Evolutionary conservation across 2,888 invertebrate genomes (phyloP), one percentile per base, ranked within the genome.

Genomic region (Aphrophora alni): DNA sequence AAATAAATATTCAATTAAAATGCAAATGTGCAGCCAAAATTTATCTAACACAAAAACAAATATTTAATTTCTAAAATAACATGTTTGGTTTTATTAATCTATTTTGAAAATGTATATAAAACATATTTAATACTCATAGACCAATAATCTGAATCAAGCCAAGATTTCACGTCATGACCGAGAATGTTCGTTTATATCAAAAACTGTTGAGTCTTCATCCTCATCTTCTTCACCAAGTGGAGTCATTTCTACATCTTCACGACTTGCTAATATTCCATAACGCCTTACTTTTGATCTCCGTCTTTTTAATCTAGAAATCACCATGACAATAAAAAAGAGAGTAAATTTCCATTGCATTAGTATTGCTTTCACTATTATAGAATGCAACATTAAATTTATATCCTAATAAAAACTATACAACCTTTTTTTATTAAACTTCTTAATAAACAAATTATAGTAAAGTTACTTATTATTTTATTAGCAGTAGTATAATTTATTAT

Each of bases 131-230:
- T 44, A 44, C 14, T 44, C 10, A 33, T 4, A 59, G 5, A 59
- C 59, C 59, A 59, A n/a, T 21, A 5, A 59, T 0, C 17, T 10
- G 14, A 59, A 59, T 59, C 59, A 59, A 59, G 59, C 59, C 21
- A 59, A 7, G 21, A 59, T 59, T 21, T 59, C 59, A 21, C 59
- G 59, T 59, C 59, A 59, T 69, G 38, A 77, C n/a, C 24, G 17
- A 25, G 27, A 68, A 33, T 77, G n/a, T 10, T 26, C 72, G 59
- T 77, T 82, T n/a, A 82, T 80, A 51, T 82, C 82, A 75, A 82
- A 82, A n/a, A 82, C 80, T 8, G 82, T 82, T 25, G 82, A 78
- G 68, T 82, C 82, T 59, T 82, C 82, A 78, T 82, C 82, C 75
- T 82, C 82, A 38, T 82, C 82, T 75, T 82, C 82, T 28, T 82